Conservation (phyloP, 2,888 invertebrate genomes). For the Venusia cambrica region DNA sequence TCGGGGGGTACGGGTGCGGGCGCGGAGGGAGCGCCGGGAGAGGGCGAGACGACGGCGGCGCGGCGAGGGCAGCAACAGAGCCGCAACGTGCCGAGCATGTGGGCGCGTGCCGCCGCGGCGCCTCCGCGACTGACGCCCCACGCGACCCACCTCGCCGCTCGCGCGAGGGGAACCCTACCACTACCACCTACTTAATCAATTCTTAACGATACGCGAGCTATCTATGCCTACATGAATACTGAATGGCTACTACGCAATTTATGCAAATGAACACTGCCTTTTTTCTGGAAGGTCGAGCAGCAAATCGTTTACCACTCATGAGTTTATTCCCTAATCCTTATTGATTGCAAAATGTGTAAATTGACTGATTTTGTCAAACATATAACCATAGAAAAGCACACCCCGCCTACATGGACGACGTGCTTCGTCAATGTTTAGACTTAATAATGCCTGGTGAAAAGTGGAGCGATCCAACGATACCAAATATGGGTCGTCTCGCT, state of each 20-base stretch:
- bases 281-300: too few species aligned
- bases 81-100: constrained; percentile 66
- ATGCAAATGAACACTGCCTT: too few species aligned
- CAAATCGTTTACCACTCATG: too few species aligned
- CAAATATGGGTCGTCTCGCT: constrained; percentile 64
- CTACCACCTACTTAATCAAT: constrained; percentile 45
- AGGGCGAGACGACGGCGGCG: constrained; percentile 53
- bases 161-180: constrained; percentile 23
- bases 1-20: constrained; percentile 38
- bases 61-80: constrained; percentile 54
- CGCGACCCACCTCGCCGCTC: constrained; percentile 35
- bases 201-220: constrained; percentile 20
- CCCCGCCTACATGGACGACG: too few species aligned
- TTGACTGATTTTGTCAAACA: too few species aligned
- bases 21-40: constrained; percentile 43
- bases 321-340: too few species aligned
- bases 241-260: too few species aligned
- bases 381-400: too few species aligned
- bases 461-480: constrained; percentile 72
- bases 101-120: constrained; percentile 51
- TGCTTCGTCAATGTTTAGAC: too few species aligned
- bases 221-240: too few species aligned
- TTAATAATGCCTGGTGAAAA: constrained; percentile 47
- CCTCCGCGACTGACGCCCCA: constrained; percentile 62
- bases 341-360: too few species aligned